Conservation (phyloP, 2,888 invertebrate species). For the Palloptera scutellata region DNA sequence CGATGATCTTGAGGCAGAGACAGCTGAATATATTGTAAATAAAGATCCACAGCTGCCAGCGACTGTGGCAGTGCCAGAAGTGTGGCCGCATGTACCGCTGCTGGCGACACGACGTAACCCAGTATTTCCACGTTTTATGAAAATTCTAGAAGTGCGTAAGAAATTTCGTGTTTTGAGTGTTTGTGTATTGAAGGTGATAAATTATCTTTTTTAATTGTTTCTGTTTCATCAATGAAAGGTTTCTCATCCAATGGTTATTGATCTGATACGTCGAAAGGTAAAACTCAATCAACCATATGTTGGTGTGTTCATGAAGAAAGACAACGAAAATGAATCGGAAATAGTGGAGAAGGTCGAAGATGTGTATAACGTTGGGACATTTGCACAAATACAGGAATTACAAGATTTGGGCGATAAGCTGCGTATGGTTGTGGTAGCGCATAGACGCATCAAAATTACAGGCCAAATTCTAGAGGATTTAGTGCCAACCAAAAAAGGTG, state of each 20-base stretch:
- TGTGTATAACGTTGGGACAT: conserved; percentile 90
- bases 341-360: conserved; percentile 85
- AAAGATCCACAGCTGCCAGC: conserved; percentile 72
- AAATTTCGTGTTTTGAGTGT: not conserved
- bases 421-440: conserved; percentile 93
- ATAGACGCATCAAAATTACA: conserved; percentile 84
- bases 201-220: conserved; percentile 20
- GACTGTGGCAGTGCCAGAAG: conserved; percentile 92
- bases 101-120: conserved; percentile 94
- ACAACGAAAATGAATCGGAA: conserved; percentile 88
- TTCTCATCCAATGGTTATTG: conserved; percentile 85
- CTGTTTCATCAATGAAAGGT: conserved; percentile 67
- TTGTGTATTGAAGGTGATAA: conserved; percentile 3
- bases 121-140: conserved; percentile 97
- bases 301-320: conserved; percentile 94
- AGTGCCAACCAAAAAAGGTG: conserved; percentile 62
- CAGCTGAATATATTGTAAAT: conserved; percentile 43
- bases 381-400: conserved; percentile 97
- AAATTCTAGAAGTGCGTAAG: conserved; percentile 84
- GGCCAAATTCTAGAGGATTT: conserved; percentile 81
- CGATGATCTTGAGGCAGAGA: conserved; percentile 40
- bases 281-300: conserved; percentile 96
- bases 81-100: conserved; percentile 95
- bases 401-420: conserved; percentile 92
- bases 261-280: conserved; percentile 90